These are phyloP conservation scores for Apostichopus japonicus DNA, from an alignment of 35 echinoderm and acorn worm genomes.

Conservation along the genomic window DNA sequence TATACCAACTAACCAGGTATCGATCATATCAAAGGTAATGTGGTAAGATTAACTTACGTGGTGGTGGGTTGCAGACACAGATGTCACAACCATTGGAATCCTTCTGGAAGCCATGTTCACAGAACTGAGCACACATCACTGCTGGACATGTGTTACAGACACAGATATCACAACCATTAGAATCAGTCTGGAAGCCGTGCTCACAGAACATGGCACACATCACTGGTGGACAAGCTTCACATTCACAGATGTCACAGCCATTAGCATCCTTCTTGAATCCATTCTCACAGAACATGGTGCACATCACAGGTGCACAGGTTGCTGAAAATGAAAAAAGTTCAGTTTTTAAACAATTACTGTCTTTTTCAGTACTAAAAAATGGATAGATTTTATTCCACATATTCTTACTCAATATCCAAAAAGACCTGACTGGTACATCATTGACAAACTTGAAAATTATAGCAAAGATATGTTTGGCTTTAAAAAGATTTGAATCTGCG, in stretches of 20 bases:
- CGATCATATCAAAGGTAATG: no score
- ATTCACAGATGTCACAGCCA: constrained; percentile 70
- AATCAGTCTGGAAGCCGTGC: constrained; percentile 50
- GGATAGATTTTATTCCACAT: no score
- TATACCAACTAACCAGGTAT: no score
- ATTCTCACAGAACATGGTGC: constrained; percentile 19
- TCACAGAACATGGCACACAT: constrained; percentile 49
- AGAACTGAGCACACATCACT: constrained; percentile 64
- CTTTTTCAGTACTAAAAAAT: no score
- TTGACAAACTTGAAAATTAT: no score
- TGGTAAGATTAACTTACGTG: no score
- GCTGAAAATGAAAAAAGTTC: no score
- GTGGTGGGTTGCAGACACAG: constrained; percentile 34
- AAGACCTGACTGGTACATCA: no score
- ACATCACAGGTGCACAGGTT: background rate
- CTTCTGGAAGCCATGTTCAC: constrained; percentile 63
- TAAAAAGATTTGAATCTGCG: no score
- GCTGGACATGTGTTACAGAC: constrained; percentile 24
- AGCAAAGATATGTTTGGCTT: no score
- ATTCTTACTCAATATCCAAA: no score
- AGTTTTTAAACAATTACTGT: no score
- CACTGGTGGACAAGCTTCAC: constrained; percentile 55
- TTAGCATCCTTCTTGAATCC: constrained; percentile 61
- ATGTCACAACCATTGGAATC: constrained; percentile 74
- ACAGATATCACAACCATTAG: constrained; percentile 60